phyloP scores from a whole-genome alignment of 2,113 vertebrate genomes.

The Camelus dromedarius region DNA sequence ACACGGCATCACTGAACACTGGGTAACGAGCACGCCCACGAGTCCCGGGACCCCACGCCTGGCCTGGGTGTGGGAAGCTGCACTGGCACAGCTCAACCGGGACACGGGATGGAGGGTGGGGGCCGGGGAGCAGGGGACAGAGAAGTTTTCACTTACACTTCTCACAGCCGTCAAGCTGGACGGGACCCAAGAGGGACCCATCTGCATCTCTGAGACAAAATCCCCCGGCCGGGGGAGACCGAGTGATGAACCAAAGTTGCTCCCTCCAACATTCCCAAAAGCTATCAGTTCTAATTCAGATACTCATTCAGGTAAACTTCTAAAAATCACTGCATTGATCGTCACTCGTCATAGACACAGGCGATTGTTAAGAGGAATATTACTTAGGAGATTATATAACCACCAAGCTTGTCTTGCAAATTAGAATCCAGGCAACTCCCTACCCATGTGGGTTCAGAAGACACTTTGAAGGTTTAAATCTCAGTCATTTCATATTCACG shows the following conservation, averaged over 20 bases:
- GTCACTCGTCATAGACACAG: neutral
- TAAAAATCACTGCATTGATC: neutral
- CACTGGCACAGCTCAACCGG: neutral
- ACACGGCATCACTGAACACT: neutral
- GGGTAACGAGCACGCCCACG: neutral
- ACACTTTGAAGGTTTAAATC: constrained; percentile 42
- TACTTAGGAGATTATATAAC: neutral
- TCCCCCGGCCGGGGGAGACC: neutral
- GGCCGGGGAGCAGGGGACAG: neutral
- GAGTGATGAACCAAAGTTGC: neutral
- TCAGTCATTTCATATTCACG: constrained; percentile 37
- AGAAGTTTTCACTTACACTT: neutral
- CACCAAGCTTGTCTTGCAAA: neutral
- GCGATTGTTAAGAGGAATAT: constrained; percentile 6
- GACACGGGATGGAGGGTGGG: too few relatives aligned
- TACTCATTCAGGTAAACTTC: neutral
- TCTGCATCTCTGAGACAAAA: neutral
- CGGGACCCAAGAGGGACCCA: neutral
- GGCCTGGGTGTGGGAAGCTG: neutral
- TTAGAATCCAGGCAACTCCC: constrained; percentile 8
- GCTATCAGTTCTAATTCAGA: neutral
- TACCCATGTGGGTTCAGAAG: neutral
- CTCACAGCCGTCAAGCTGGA: neutral
- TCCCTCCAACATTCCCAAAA: constrained; percentile 17
- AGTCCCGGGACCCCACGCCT: neutral